Evolutionary conservation across 1,140 invertebrate species (phyloP).

Genomic region (Penaeus japonicus): DNA sequence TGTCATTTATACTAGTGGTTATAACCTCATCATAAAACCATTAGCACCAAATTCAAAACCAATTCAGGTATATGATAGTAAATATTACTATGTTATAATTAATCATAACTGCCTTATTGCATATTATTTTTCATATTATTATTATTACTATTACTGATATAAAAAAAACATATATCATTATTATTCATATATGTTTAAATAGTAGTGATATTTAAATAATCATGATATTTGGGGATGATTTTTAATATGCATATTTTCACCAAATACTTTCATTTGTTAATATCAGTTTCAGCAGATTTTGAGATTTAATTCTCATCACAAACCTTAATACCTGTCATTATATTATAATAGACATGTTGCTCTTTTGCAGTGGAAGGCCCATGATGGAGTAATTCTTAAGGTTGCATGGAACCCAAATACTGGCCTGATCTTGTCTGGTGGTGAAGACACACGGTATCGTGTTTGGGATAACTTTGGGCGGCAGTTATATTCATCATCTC

Average conservation of each 20-base stretch:
- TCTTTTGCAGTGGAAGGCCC: conserved; percentile 86
- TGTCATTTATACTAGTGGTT: conserved; percentile 85
- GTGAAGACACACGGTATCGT: conserved; percentile 95
- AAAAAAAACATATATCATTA: no score
- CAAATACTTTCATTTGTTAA: no score
- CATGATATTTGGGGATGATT: no score
- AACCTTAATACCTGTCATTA: not conserved
- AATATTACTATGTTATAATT: not conserved
- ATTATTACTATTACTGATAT: no score
- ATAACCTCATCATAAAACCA: conserved; percentile 86
- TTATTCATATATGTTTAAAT: no score
- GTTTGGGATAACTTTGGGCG: conserved; percentile 93
- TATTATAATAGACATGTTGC: conserved; percentile 61
- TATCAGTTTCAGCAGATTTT: no score
- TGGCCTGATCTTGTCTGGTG: conserved; percentile 89
- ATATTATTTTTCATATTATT: not conserved
- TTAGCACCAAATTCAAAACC: conserved; percentile 88
- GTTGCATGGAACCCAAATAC: conserved; percentile 89
- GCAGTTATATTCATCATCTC: conserved; percentile 81
- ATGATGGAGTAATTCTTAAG: conserved; percentile 89
- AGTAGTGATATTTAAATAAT: no score
- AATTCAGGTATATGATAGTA: conserved; percentile 59
- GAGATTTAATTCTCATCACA: not conserved
- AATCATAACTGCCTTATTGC: not conserved
- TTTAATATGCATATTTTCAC: no score